Evolutionary conservation across 2,797 vertebrate genomes (phyloP), one percentile per base, ranked within the genome.

Genomic region (Falco novaeseelandiae): DNA sequence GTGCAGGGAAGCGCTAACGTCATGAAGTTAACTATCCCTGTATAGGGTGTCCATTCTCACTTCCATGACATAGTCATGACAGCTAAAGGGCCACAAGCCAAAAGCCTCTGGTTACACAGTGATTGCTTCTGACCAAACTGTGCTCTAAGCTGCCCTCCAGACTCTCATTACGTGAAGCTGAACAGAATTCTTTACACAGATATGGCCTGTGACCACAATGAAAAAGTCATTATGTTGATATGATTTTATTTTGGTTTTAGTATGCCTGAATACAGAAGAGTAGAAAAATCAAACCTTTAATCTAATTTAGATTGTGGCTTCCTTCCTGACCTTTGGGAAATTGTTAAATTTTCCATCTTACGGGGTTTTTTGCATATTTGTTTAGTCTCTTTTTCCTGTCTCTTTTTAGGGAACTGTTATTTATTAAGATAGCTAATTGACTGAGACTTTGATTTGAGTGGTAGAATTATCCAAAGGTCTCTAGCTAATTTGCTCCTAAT

Each of bases 401-500:
- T 87, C 42, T 83, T 97, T 96, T 95, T 85, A 93, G 74, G 76
- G 42, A 95, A 62, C 57, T 85, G 67, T 90, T 96, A 95, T 91
- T 94, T 97, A 95, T 96, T 95, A 89, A 95, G 88, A 88, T 67
- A 26, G 49, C 21, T 90, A 95, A 94, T 95, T 94, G 93, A 91
- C 54, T 94, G 83, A 97, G 69, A 82, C 63, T 95, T 96, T 95
- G 82, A 96, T 96, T 95, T 97, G 95, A 97, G 83, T 84, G 96
- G 92, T 82, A 92, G 66, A 96, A 96, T 96, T 96, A 97, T 96
- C 81, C 91, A 92, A 97, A 97, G 91, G 89, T 90, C 52, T 66
- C 81, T 96, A 82, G 89, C 66, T 96, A 90, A 97, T 96, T 96
- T 96, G 94, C 92, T 74, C 80, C 73, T 87, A 96, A 97, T 79